These are phyloP conservation scores for Coilia nasus DNA, from an alignment of 2,797 vertebrate genomes.

Conservation along the genomic window DNA sequence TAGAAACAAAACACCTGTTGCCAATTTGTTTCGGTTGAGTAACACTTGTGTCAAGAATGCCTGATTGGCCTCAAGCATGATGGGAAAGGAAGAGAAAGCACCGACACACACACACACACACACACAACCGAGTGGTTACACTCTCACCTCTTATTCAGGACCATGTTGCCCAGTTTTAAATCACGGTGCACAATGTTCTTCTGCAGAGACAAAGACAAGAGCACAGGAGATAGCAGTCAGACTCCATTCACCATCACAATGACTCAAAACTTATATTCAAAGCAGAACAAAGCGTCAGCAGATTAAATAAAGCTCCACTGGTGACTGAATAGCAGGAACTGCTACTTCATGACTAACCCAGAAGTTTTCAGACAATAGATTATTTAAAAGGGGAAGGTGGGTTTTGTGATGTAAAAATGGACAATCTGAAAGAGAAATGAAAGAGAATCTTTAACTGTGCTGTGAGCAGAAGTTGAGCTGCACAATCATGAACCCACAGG, in stretches of 20 bases:
- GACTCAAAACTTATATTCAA: background rate
- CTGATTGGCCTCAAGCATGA: background rate
- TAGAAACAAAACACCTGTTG: too few relatives aligned
- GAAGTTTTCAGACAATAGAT: background rate
- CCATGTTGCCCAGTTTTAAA: constrained; percentile 99
- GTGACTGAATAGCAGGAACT: background rate
- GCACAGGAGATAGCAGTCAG: background rate
- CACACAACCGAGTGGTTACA: too few relatives aligned
- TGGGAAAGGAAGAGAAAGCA: background rate
- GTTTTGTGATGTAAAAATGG: background rate
- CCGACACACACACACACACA: too few relatives aligned
- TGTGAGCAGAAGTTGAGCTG: background rate
- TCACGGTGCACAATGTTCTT: constrained; percentile 99
- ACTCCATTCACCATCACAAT: background rate
- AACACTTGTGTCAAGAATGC: too few relatives aligned
- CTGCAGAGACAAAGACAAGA: constrained; percentile 70
- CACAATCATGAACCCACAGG: background rate
- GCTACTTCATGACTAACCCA: background rate
- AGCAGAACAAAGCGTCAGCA: background rate
- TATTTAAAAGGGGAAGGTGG: background rate
- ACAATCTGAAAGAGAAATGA: background rate
- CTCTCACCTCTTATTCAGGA: constrained; percentile 97
- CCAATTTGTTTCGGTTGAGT: too few relatives aligned
- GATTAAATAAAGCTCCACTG: background rate
- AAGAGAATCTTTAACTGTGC: background rate